Conservation (phyloP, 2,888 invertebrate genomes). For the Galerucella calmariensis region DNA sequence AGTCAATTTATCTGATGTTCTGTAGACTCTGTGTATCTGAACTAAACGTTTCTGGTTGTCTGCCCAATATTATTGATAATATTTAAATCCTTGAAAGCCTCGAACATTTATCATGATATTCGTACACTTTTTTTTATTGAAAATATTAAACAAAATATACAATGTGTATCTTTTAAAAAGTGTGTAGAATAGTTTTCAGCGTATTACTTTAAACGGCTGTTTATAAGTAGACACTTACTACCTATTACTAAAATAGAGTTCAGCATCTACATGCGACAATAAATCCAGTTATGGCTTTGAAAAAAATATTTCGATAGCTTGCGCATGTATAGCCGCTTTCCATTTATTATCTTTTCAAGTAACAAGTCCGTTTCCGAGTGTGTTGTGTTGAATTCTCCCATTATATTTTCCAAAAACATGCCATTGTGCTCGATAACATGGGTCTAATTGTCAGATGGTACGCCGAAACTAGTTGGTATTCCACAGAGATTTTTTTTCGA, state of each 20-base stretch:
- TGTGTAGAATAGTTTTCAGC: not conserved
- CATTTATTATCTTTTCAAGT: slow-evolving; percentile 29
- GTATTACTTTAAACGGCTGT: not conserved
- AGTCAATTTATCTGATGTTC: no score
- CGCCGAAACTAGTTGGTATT: slow-evolving; percentile 43
- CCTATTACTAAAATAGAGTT: not conserved
- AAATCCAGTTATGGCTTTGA: slow-evolving; percentile 17
- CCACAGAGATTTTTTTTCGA: slow-evolving; percentile 20
- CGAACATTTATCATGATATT: no score
- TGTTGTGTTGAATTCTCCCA: slow-evolving; percentile 41
- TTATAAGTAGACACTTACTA: not conserved
- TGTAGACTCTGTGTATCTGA: no score
- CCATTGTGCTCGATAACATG: slow-evolving; percentile 46
- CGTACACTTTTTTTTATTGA: no score
- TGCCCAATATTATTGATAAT: no score
- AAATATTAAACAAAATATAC: no score
- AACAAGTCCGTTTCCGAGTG: slow-evolving; percentile 36
- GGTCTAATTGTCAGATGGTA: slow-evolving; percentile 48
- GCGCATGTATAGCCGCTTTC: slow-evolving; percentile 28
- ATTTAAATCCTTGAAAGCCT: no score
- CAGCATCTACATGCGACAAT: slow-evolving; percentile 3
- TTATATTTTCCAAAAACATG: slow-evolving; percentile 49
- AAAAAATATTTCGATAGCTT: slow-evolving; percentile 19
- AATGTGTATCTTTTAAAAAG: not conserved
- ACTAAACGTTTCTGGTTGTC: no score